These are phyloP conservation scores for Formicarius rufipectus DNA, from an alignment of 2,113 vertebrate species.

Conservation along the genomic window DNA sequence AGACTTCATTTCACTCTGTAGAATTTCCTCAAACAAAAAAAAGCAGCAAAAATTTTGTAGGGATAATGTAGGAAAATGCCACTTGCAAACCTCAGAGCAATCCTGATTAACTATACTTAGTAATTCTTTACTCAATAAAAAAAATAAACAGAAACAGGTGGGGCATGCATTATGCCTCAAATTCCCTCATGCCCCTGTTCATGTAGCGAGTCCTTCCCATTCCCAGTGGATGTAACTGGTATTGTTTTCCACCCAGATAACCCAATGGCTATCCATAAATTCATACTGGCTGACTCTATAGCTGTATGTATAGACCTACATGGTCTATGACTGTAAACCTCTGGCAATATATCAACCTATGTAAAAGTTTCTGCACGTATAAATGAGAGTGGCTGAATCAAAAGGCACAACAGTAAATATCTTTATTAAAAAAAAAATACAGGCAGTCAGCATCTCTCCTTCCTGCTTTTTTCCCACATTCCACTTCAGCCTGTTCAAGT, in stretches of 20 bases:
- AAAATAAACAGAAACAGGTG: neutral
- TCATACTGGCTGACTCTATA: neutral
- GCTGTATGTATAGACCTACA: neutral
- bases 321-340: neutral
- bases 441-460: neutral
- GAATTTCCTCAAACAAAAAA: neutral
- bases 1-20: neutral
- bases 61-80: neutral
- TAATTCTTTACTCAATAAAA: neutral
- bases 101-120: neutral
- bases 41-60: neutral
- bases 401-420: neutral
- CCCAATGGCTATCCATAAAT: neutral
- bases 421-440: neutral
- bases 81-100: neutral
- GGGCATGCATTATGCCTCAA: neutral
- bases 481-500: neutral
- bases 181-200: neutral
- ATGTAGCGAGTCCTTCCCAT: neutral
- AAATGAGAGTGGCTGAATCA: neutral
- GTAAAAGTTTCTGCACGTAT: neutral
- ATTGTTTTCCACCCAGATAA: neutral
- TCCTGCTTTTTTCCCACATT: neutral
- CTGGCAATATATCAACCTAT: neutral
- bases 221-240: neutral